Conservation (phyloP, 2,888 invertebrate species). For the Acleris sparsana region DNA sequence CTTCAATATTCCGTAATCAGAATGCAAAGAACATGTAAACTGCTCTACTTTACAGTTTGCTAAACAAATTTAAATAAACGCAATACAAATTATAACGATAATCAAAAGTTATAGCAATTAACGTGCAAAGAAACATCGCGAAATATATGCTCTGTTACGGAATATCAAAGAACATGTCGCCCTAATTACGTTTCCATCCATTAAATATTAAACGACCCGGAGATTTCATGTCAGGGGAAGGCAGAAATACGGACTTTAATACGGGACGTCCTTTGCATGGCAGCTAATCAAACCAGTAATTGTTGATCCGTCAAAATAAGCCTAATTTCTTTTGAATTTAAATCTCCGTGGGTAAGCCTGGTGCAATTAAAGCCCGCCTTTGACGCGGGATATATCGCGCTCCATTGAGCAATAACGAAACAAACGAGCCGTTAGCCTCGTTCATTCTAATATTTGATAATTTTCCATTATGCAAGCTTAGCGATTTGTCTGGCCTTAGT, state of each 20-base stretch:
- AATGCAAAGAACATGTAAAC: too few species aligned
- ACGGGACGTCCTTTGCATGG: neutral
- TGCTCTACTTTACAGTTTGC: too few species aligned
- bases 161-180: constrained; percentile 15
- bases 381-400: constrained; percentile 54
- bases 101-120: neutral
- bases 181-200: constrained; percentile 6
- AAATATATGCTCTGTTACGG: constrained; percentile 1
- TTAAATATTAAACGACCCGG: constrained; percentile 14
- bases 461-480: constrained; percentile 22
- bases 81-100: neutral
- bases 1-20: too few species aligned
- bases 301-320: constrained; percentile 35
- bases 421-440: constrained; percentile 52
- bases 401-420: constrained; percentile 58
- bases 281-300: constrained; percentile 26
- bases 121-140: constrained; percentile 3
- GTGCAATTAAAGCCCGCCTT: constrained; percentile 58
- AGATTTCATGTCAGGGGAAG: neutral
- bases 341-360: constrained; percentile 42
- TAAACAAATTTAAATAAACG: neutral
- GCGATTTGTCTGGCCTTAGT: constrained; percentile 5
- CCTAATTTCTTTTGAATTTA: constrained; percentile 43
- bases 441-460: constrained; percentile 48
- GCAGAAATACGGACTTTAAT: constrained; percentile 5